Conservation (phyloP, 2,888 invertebrate genomes). For the Brenthis hecate region DNA sequence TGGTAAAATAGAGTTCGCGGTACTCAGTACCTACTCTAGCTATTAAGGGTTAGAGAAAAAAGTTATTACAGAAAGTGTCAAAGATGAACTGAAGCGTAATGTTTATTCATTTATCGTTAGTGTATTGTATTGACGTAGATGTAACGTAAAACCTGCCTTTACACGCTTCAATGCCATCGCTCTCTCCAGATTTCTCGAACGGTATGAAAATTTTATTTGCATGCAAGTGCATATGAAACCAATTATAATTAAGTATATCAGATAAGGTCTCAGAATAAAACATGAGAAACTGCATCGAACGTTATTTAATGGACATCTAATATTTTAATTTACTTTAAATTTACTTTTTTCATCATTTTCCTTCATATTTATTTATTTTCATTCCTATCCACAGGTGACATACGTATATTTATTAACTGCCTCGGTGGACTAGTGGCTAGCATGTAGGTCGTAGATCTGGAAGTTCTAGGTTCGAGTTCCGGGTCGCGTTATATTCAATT, state of each 20-base stretch:
- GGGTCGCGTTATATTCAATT: too few relatives aligned
- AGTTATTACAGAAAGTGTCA: not conserved
- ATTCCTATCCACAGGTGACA: too few relatives aligned
- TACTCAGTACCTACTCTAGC: too few relatives aligned
- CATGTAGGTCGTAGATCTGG: too few relatives aligned
- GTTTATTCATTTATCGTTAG: constrained; percentile 20
- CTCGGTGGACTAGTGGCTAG: too few relatives aligned
- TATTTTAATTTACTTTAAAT: not conserved
- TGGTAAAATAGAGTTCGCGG: too few relatives aligned
- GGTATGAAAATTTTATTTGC: constrained; percentile 70
- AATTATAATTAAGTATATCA: constrained; percentile 66
- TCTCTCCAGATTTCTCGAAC: constrained; percentile 73
- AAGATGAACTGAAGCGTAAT: constrained; percentile 16
- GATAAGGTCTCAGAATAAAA: constrained; percentile 49
- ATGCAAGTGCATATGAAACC: constrained; percentile 61
- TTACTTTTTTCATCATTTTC: too few relatives aligned
- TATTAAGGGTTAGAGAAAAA: too few relatives aligned
- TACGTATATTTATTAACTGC: too few relatives aligned
- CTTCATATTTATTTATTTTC: too few relatives aligned
- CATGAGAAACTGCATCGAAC: constrained; percentile 7
- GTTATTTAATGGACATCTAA: not conserved
- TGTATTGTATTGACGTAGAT: constrained; percentile 50
- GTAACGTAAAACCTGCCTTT: constrained; percentile 49
- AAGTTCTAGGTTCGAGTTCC: too few relatives aligned
- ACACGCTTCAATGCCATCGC: constrained; percentile 60